Evolutionary conservation across 2,797 vertebrate species (phyloP), one percentile per base, ranked within the genome.

Genomic region (Leptatherina wallacei): DNA sequence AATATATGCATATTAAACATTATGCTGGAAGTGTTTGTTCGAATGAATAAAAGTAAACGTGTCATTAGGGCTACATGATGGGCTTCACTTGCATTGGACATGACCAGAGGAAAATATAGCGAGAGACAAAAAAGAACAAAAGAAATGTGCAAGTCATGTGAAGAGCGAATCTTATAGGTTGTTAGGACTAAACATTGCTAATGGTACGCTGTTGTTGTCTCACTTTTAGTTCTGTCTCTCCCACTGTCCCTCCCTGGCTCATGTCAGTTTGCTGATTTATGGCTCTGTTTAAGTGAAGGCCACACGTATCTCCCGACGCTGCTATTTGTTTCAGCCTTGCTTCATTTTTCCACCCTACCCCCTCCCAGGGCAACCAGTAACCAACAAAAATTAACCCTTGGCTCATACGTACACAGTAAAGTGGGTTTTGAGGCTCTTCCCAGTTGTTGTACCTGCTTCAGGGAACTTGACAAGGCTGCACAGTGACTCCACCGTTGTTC

Each of bases 251-350:
- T 75, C 76, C 51, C 80, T 81, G 70, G 61, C 86, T 72, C 79
- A 69, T 90, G 94, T 95, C 95, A 96, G 84, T 77, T 75, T 68
- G 35, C 77, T 96, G 95, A 96, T 96, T 96, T 96, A 96, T 96
- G 91, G 90, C 88, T 95, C 94, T 95, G 95, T 95, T 96, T 95
- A 96, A 95, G 93, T 88, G 94, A 95, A 96, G 95, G 95, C 95
- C 95, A 85, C 93, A 92, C 92, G 91, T 95, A 93, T 92, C 92
- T 95, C 92, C 87, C 88, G 89, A 93, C 81, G 91, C 91, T 85
- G 93, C 93, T 93, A 93, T 96, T 96, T 96, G 93, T 96, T 95
- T 95, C 93, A 93, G 82, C 90, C 88, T 82, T 36, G 89, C 83
- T 88, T 93, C 90, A 89, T 93, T 94, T 94, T 91, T 88, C 81